A percentile compares a stretch with the other conserved stretches of the same genome.
phyloP scores from a whole-genome alignment of 2,888 invertebrate species.

The Boloria selene region DNA sequence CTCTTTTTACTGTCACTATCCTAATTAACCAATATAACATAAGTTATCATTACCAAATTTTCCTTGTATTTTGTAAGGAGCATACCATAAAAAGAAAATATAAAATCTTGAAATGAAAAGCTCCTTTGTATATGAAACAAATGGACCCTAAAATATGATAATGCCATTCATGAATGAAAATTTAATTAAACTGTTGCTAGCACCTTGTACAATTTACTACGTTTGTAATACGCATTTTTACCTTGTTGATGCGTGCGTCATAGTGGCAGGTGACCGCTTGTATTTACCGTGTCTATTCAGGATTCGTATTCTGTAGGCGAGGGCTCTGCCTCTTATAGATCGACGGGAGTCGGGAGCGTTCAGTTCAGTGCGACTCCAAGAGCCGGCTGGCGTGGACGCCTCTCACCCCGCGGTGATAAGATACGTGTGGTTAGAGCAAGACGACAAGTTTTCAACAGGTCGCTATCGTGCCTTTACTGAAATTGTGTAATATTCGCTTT shows the following conservation, averaged over 20 bases:
- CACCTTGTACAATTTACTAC: not conserved
- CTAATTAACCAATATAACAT: too few species aligned
- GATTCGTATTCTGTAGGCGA: conserved; percentile 60
- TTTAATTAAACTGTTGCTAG: too few species aligned
- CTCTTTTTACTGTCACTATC: too few species aligned
- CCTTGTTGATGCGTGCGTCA: conserved; percentile 23
- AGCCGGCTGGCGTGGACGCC: conserved; percentile 72
- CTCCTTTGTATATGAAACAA: too few species aligned
- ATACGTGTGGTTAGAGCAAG: conserved; percentile 58
- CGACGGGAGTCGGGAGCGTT: conserved; percentile 59
- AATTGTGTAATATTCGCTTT: conserved; percentile 52
- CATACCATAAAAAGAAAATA: too few species aligned
- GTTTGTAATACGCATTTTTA: not conserved
- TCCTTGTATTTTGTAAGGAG: too few species aligned
- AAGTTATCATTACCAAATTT: too few species aligned
- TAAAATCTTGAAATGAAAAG: too few species aligned
- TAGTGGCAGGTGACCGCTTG: conserved; percentile 61
- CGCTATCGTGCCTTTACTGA: conserved; percentile 78
- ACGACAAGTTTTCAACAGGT: conserved; percentile 76
- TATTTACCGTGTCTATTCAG: conserved; percentile 75
- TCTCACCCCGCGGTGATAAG: conserved; percentile 46
- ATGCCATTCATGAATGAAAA: too few species aligned
- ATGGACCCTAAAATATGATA: too few species aligned
- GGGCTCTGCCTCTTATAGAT: conserved; percentile 68
- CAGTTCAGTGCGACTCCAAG: conserved; percentile 70